Base-by-base conservation (phyloP, 2,888 invertebrate genomes). In the Entomobrya proxima region DNA sequence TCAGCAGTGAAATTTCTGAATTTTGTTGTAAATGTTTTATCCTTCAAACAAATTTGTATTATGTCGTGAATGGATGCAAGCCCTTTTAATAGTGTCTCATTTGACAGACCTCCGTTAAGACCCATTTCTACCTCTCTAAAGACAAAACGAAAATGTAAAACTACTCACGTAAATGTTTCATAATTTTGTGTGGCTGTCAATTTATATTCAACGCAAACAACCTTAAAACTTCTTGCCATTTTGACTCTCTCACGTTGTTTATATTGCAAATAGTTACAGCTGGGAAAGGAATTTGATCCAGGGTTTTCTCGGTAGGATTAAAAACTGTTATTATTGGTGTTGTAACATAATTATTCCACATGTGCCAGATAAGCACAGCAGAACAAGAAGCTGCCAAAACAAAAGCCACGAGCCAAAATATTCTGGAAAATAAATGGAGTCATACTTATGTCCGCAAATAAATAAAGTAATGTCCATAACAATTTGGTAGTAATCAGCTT, bases 191-290 rank as follows among this genome's bases (percentile, higher is more conserved):
- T n/a, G n/a, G n/a, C n/a, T n/a, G n/a, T n/a, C n/a, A n/a, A n/a
- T n/a, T n/a, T n/a, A n/a, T n/a, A n/a, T n/a, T n/a, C n/a, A n/a
- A n/a, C n/a, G n/a, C n/a, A n/a, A n/a, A n/a, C n/a, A 30, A 67
- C 67, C 67, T 32, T 30, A 15, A 61, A 37, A 47, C 82, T 40
- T 61, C 44, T n/a, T 86, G 55, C 5, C 81, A 83, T 77, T 86
- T 87, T 0, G 85, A 78, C 52, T 85, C 85, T 9, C 78, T 61
- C 21, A 88, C 80, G 58, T 87, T 87, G 67, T 89, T 89, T 47
- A 86, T 85, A 47, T 87, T 89, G 69, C 89, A 89, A 40, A 89
- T 85, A 0, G 89, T 89, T 3, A 89, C 75, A 5, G 87, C 86
- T 7, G 89, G 89, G 81, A 89, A 89, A 15, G 89, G 87, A 1